These are phyloP conservation scores for Zoroaster sp. DNA, from an alignment of 53 echinoderm and acorn worm genomes.

Conservation along the genomic window DNA sequence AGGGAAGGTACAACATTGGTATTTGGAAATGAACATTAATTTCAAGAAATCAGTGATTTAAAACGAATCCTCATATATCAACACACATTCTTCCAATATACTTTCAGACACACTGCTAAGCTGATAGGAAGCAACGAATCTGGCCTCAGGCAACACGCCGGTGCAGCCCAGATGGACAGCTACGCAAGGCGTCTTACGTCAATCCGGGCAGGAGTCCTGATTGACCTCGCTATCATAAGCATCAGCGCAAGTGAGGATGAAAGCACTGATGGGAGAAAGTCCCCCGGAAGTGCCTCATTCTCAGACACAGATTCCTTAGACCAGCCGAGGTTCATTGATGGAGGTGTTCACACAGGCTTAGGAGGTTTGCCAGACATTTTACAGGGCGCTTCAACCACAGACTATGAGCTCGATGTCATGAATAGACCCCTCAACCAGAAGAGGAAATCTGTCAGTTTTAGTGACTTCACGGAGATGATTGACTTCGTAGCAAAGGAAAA, in stretches of 20 bases:
- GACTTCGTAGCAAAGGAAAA: conserved; percentile 39
- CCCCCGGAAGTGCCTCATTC: neutral
- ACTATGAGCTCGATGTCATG: conserved; percentile 32
- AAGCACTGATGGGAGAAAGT: neutral
- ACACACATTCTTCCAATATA: too few relatives aligned
- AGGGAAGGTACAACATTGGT: neutral
- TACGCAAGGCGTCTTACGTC: conserved; percentile 6
- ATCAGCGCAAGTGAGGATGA: conserved; percentile 30
- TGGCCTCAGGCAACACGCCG: neutral
- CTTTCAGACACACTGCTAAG: conserved; percentile 23
- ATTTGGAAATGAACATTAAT: neutral
- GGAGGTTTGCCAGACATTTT: conserved; percentile 21
- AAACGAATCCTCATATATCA: too few relatives aligned
- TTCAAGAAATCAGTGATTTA: too few relatives aligned
- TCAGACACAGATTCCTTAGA: conserved; percentile 2
- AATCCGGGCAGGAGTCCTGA: conserved; percentile 24
- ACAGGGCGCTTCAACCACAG: conserved; percentile 10
- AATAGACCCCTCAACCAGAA: neutral
- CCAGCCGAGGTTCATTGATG: conserved; percentile 26
- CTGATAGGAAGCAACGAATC: conserved; percentile 4
- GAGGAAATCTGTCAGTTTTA: conserved; percentile 31
- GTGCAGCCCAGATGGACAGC: conserved; percentile 7
- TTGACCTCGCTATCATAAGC: conserved; percentile 11
- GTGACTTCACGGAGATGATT: conserved; percentile 39
- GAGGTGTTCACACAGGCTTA: conserved; percentile 24